phyloP scores from a whole-genome alignment of 2,888 invertebrate species.

The Troilus luridus region DNA sequence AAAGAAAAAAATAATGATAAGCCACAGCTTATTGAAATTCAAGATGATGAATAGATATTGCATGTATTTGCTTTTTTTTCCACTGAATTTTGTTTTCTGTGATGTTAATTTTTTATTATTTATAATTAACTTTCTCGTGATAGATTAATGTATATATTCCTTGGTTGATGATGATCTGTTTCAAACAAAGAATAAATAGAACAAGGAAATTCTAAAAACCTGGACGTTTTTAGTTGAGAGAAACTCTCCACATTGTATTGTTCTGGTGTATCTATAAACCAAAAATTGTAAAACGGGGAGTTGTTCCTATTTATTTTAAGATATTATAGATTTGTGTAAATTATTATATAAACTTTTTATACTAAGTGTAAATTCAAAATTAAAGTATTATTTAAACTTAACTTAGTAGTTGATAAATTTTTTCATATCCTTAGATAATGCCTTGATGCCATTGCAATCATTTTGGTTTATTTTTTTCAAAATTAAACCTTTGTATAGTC shows the following conservation, averaged over 20 bases:
- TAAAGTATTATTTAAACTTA: slow-evolving; percentile 35
- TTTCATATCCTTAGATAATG: not conserved
- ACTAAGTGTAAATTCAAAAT: slow-evolving; percentile 39
- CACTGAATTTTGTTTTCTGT: slow-evolving; percentile 28
- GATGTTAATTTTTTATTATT: slow-evolving; percentile 21
- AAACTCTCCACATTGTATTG: not conserved
- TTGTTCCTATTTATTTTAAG: slow-evolving; percentile 23
- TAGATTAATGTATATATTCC: slow-evolving; percentile 15
- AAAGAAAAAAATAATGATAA: not conserved
- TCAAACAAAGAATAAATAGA: not conserved
- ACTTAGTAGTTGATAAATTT: not conserved
- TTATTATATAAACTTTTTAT: slow-evolving; percentile 49
- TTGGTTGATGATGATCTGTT: not conserved
- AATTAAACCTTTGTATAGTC: too few relatives aligned
- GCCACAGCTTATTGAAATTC: slow-evolving; percentile 56
- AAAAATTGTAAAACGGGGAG: slow-evolving; percentile 1
- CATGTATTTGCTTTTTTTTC: slow-evolving; percentile 30
- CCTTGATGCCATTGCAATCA: not conserved
- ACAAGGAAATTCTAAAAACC: not conserved
- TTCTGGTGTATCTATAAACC: not conserved
- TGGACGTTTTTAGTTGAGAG: not conserved
- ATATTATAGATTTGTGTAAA: slow-evolving; percentile 43
- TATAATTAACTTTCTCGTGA: not conserved
- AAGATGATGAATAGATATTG: slow-evolving; percentile 55
- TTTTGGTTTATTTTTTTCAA: not conserved